Base-by-base conservation (phyloP, 2,797 vertebrate species). In the Vipera ursinii region DNA sequence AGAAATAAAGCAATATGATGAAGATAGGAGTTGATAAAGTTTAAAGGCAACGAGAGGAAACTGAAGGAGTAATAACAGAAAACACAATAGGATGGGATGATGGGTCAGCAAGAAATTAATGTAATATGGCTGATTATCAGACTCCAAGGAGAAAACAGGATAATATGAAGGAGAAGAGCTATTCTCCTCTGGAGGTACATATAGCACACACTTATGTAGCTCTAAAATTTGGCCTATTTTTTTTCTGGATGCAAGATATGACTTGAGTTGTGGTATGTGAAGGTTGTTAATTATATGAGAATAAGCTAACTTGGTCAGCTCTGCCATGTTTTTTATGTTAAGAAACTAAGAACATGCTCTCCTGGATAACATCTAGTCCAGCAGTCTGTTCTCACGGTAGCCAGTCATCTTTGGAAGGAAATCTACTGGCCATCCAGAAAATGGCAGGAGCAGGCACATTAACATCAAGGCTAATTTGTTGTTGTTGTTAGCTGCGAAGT, bases 31-130 rank as follows among this genome's bases (percentile, higher is more conserved):
- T 94, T 95, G 92, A 93, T 91, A 61, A 26, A 93, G 73, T 63
- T 93, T 92, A 93, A 95, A 90, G 78, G 92, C 9, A 55, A 93
- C 0, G 0, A 92, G 89, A 88, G 92, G 93, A 93, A 93, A 94
- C 12, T 15, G 26, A 82, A 7, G 82, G 92, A 89, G 91, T 93
- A 95, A 93, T 91, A 89, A 88, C 24, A 10, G 90, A 17, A 95
- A 94, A 82, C 82, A 55, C 88, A 92, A 94, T 65, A 91, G 87
- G 78, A 91, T 92, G 95, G 92, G 88, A 85, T 0, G 73, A 91
- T 89, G 56, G 90, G 93, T 95, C 93, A 87, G 87, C 82, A 90
- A 94, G 96, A 93, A 95, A 96, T 95, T 94, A 94, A 48, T 56
- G 78, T 93, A 92, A 89, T 95, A 61, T 2, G 12, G 82, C 82